A percentile compares a stretch with the other conserved stretches of the same genome.
Conservation (phyloP, 2,113 vertebrate genomes). For the Megalops atlanticus region DNA sequence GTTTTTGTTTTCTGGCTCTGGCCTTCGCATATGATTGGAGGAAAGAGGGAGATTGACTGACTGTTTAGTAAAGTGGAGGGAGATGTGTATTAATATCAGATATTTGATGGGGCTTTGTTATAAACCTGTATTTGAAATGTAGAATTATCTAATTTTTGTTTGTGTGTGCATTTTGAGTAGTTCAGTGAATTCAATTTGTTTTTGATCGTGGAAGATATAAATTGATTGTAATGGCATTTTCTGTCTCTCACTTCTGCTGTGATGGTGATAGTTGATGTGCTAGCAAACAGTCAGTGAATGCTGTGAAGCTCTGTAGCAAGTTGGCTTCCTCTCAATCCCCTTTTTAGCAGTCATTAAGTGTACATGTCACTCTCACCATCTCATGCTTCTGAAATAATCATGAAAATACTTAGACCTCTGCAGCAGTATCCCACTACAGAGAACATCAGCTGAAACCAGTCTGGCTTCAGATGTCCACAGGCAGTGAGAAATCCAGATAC, state of each 20-base stretch:
- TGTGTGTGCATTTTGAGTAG: no score
- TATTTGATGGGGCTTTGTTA: no score
- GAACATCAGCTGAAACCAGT: not conserved
- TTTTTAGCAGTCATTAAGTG: not conserved
- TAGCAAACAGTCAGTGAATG: not conserved
- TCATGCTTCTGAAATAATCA: slow-evolving; percentile 7
- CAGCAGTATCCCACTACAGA: not conserved
- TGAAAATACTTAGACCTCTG: not conserved
- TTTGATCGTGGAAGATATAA: not conserved
- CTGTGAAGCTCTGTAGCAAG: not conserved
- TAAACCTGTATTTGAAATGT: no score
- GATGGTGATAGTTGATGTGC: not conserved
- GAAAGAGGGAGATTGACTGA: no score
- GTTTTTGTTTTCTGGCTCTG: no score
- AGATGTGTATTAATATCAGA: no score
- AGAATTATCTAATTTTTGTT: no score
- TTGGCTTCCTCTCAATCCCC: not conserved
- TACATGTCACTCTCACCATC: not conserved
- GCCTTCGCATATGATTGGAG: no score
- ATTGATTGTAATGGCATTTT: not conserved
- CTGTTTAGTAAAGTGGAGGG: no score
- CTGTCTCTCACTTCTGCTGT: not conserved
- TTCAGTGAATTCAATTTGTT: no score
- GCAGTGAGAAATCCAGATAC: slow-evolving; percentile 8
- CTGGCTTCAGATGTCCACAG: not conserved